Conservation (phyloP, 2,888 invertebrate genomes). For the Mythimna lalbum region DNA sequence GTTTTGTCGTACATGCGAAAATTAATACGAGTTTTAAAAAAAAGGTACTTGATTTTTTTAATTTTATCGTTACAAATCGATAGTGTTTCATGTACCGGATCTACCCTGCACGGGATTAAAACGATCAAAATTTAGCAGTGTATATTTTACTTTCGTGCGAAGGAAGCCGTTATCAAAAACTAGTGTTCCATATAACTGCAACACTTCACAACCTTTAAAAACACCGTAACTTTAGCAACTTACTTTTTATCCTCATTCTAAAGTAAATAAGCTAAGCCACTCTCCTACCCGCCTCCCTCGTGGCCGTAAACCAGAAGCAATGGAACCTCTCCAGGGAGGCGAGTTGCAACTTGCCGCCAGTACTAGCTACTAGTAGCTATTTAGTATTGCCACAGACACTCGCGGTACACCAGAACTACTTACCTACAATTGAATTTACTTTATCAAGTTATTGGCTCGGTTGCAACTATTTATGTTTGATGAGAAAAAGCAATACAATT, state of each 20-base stretch:
- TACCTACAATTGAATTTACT: constrained; percentile 53
- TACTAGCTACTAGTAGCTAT: constrained; percentile 32
- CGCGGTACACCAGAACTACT: constrained; percentile 43
- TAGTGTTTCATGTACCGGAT: no score
- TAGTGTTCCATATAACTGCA: not conserved
- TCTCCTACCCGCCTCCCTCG: constrained; percentile 29
- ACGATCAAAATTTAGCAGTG: no score
- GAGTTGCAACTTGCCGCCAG: constrained; percentile 35
- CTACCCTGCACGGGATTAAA: no score
- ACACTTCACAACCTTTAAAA: not conserved
- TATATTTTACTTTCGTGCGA: no score
- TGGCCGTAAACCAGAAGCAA: constrained; percentile 42
- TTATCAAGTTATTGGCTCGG: constrained; percentile 31
- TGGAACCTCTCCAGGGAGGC: constrained; percentile 35
- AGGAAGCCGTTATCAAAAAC: no score
- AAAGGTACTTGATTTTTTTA: no score
- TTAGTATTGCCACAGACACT: constrained; percentile 54
- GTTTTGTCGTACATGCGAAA: no score
- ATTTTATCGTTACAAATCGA: no score
- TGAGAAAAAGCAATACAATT: constrained; percentile 2
- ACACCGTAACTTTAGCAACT: not conserved
- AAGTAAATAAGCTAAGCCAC: constrained; percentile 26
- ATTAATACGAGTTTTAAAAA: no score
- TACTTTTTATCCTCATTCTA: not conserved
- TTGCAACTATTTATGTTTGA: constrained; percentile 20